phyloP scores from a whole-genome alignment of 1,140 invertebrate genomes.

The Drosophila lini region DNA sequence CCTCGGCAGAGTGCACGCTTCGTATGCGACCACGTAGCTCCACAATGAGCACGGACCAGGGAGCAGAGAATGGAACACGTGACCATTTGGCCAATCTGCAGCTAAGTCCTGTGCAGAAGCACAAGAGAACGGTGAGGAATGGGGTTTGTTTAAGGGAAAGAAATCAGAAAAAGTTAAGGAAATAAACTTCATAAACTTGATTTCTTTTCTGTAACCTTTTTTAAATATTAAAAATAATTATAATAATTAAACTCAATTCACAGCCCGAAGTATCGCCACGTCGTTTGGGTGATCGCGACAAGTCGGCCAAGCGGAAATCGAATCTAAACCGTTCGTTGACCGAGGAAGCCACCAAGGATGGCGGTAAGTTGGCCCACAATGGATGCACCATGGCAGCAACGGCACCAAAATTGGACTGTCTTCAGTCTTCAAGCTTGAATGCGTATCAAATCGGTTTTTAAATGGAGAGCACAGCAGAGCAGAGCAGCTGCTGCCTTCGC shows the following conservation, averaged over 20 bases:
- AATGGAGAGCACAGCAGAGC: slow-evolving; percentile 1
- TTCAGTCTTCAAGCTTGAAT: slow-evolving; percentile 67
- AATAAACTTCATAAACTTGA: neutral
- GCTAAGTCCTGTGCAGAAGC: slow-evolving; percentile 74
- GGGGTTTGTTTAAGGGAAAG: neutral
- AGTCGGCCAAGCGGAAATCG: slow-evolving; percentile 88
- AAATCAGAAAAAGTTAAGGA: neutral
- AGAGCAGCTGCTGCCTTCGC: slow-evolving; percentile 1
- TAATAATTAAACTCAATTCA: neutral
- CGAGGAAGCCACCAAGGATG: slow-evolving; percentile 85
- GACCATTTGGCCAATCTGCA: slow-evolving; percentile 64
- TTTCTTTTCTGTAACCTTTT: neutral
- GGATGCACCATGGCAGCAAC: slow-evolving; percentile 30
- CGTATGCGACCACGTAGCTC: slow-evolving; percentile 71
- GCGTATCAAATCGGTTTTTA: slow-evolving; percentile 14
- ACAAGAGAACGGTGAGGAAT: slow-evolving; percentile 67
- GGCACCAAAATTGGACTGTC: slow-evolving; percentile 31
- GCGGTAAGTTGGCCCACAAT: slow-evolving; percentile 70
- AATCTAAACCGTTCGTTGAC: slow-evolving; percentile 87
- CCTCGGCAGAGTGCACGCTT: slow-evolving; percentile 50
- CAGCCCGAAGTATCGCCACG: slow-evolving; percentile 68
- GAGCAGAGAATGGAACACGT: slow-evolving; percentile 31
- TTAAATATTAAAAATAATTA: slow-evolving; percentile 3
- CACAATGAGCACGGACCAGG: slow-evolving; percentile 58
- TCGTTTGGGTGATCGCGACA: slow-evolving; percentile 86